These are phyloP conservation scores for Burhinus bistriatus DNA, from an alignment of 2,113 vertebrate species.

Conservation along the genomic window DNA sequence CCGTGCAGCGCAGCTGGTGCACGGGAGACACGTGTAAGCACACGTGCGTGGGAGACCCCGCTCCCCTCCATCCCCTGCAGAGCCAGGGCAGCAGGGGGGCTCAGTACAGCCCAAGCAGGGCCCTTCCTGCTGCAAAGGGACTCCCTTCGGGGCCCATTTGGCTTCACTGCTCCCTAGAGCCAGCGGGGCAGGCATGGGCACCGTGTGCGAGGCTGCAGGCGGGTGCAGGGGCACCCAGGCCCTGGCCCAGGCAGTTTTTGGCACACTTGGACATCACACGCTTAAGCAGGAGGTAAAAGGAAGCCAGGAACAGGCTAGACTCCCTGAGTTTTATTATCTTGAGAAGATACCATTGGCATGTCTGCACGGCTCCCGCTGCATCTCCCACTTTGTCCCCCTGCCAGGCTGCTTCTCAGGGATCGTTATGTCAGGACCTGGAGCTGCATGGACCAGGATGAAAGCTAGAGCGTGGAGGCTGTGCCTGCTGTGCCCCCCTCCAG, in stretches of 20 bases:
- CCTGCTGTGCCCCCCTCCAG: neutral
- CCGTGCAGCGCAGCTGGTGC: fast-evolving
- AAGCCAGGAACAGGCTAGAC: neutral
- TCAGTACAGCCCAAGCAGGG: neutral
- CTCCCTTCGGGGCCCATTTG: fast-evolving
- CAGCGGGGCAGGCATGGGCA: fast-evolving
- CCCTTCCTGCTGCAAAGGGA: neutral
- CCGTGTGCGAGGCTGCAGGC: fast-evolving
- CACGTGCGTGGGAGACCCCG: fast-evolving
- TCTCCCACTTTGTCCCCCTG: too few species aligned
- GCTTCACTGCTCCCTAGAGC: neutral
- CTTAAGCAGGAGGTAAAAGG: neutral
- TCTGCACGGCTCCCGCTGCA: neutral
- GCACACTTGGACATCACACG: neutral
- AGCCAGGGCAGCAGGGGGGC: neutral
- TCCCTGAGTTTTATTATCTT: constrained; percentile 35
- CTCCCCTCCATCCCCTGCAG: neutral
- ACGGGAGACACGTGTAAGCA: neutral
- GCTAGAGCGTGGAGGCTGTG: neutral
- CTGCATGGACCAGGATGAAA: neutral
- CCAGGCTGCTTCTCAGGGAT: neutral
- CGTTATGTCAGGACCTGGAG: neutral
- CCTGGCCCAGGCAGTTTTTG: neutral
- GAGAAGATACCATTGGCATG: neutral
- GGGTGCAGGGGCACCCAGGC: neutral